Percentiles rank a stretch among this genome's conserved stretches.
Conservation (phyloP, 2,797 vertebrate genomes). For the Taenioides sp. region DNA sequence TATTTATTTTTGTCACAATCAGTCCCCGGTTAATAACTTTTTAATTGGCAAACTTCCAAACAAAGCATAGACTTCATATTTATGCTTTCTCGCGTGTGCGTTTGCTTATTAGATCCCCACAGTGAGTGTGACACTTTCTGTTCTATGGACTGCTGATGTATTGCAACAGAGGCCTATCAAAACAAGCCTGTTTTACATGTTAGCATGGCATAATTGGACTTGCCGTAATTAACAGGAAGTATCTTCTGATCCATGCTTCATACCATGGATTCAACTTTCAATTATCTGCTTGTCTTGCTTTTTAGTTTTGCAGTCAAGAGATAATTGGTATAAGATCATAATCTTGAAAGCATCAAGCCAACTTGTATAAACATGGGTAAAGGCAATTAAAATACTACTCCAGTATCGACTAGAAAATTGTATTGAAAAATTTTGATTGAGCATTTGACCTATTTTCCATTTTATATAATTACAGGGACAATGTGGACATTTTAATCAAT, state of each 20-base stretch:
- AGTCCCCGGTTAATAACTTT: neutral
- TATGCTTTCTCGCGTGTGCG: neutral
- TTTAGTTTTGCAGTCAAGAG: neutral
- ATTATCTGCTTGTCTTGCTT: neutral
- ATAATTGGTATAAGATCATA: slow-evolving; percentile 4
- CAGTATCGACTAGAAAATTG: neutral
- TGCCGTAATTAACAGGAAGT: slow-evolving; percentile 4
- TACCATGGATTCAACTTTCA: neutral
- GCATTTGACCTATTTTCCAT: neutral
- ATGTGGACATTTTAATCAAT: neutral
- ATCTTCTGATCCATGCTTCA: slow-evolving; percentile 1
- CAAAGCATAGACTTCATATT: neutral
- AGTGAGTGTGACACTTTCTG: slow-evolving; percentile 2
- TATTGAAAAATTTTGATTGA: neutral
- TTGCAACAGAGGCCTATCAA: neutral
- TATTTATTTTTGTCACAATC: neutral
- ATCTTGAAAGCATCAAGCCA: neutral
- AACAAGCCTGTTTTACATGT: slow-evolving; percentile 1
- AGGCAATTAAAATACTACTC: neutral
- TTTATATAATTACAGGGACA: neutral
- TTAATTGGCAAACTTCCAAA: neutral
- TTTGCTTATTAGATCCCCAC: slow-evolving; percentile 10
- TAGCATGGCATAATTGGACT: neutral
- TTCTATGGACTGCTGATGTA: neutral
- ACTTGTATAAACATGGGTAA: neutral